A percentile compares a stretch with the other conserved stretches of the same genome.
Conservation (phyloP, 2,888 invertebrate genomes). For the Noctua janthina region DNA sequence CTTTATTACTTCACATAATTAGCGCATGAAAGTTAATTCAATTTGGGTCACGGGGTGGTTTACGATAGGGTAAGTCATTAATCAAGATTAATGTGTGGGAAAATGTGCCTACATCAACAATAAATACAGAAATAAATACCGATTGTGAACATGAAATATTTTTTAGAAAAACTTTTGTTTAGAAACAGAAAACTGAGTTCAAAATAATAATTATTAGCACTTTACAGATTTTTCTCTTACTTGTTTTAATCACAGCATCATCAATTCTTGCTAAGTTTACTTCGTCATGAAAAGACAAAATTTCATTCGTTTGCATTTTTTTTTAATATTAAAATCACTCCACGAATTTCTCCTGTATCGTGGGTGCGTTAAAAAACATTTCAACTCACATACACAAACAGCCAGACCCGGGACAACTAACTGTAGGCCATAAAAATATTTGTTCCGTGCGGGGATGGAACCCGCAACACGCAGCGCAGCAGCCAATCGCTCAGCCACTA, state of each 20-base stretch:
- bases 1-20: slow-evolving; percentile 31
- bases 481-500: background rate
- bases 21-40: slow-evolving; percentile 16
- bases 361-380: too few relatives aligned
- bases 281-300: background rate
- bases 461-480: background rate
- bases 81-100: slow-evolving; percentile 20
- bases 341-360: too few relatives aligned
- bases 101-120: background rate
- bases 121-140: background rate
- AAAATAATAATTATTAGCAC: background rate
- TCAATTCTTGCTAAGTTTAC: background rate
- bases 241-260: background rate
- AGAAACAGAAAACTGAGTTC: background rate
- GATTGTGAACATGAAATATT: background rate
- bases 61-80: slow-evolving; percentile 6
- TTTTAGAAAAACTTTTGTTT: background rate
- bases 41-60: slow-evolving; percentile 27
- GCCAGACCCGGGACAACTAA: background rate
- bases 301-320: too few relatives aligned
- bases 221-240: background rate
- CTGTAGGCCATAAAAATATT: background rate
- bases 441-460: background rate
- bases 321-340: too few relatives aligned
- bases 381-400: background rate